phyloP scores from a whole-genome alignment of 2,888 invertebrate species.

The Euzophera pinguis region DNA sequence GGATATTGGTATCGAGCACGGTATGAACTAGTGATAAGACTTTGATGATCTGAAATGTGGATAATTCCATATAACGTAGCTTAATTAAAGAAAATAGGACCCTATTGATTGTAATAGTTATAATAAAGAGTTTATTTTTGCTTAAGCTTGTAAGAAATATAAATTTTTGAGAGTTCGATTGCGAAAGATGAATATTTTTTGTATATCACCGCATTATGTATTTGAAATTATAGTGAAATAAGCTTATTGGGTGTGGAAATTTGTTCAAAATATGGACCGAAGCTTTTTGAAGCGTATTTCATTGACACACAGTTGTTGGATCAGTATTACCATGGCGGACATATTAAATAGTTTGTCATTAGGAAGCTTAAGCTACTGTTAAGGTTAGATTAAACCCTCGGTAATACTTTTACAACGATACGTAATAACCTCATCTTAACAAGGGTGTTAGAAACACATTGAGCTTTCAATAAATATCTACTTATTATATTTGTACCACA shows the following conservation, averaged over 20 bases:
- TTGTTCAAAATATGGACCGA: slow-evolving; percentile 20
- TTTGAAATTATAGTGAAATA: slow-evolving; percentile 49
- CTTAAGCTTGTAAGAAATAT: slow-evolving; percentile 72
- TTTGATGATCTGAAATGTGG: slow-evolving; percentile 32
- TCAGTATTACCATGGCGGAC: slow-evolving; percentile 19
- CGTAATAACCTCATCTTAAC: slow-evolving; percentile 48
- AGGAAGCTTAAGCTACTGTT: slow-evolving; percentile 2
- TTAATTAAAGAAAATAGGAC: slow-evolving; percentile 41
- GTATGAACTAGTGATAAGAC: slow-evolving; percentile 63
- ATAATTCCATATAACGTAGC: slow-evolving; percentile 32
- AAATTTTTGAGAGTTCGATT: slow-evolving; percentile 54
- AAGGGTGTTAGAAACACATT: slow-evolving; percentile 71
- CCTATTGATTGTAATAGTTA: slow-evolving; percentile 51
- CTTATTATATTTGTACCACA: slow-evolving; percentile 54
- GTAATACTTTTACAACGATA: slow-evolving; percentile 8
- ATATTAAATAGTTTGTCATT: slow-evolving; percentile 4
- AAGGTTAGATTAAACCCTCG: slow-evolving; percentile 5
- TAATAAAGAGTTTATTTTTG: slow-evolving; percentile 75
- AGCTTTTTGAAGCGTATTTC: slow-evolving; percentile 10
- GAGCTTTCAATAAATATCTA: slow-evolving; percentile 69
- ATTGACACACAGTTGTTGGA: slow-evolving; percentile 7
- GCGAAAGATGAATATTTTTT: slow-evolving; percentile 73
- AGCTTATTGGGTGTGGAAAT: slow-evolving; percentile 47
- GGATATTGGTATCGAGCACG: slow-evolving; percentile 63
- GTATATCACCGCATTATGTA: slow-evolving; percentile 64